Percentiles rank a stretch among this genome's conserved stretches.
Conservation (phyloP, 2,797 vertebrate genomes). For the Sebastes dallii region DNA sequence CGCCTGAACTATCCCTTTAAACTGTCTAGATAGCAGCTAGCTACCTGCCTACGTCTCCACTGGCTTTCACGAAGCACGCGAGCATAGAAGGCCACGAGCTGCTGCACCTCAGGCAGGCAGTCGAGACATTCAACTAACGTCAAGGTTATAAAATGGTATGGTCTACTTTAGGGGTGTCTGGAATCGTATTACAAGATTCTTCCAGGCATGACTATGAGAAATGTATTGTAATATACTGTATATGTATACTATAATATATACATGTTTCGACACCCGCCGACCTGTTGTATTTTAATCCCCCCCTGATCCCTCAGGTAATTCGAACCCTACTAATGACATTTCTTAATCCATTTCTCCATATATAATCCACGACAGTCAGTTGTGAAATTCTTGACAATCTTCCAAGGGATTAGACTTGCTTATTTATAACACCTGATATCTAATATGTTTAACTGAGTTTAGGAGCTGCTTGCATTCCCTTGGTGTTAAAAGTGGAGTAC, state of each 20-base stretch:
- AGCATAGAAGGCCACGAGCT: background rate
- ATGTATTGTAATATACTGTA: background rate
- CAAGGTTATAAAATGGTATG: background rate
- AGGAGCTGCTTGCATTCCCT: background rate
- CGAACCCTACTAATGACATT: background rate
- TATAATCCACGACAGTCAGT: background rate
- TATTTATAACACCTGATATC: constrained; percentile 28
- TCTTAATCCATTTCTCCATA: background rate
- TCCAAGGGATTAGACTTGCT: background rate
- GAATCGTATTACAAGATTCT: background rate
- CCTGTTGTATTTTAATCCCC: too few relatives aligned
- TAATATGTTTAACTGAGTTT: constrained; percentile 5
- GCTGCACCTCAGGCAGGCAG: background rate
- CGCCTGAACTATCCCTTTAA: too few relatives aligned
- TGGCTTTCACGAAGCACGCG: too few relatives aligned
- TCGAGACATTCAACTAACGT: background rate
- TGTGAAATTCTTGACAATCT: constrained; percentile 23
- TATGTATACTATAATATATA: too few relatives aligned
- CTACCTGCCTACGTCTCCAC: too few relatives aligned
- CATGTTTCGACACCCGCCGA: too few relatives aligned
- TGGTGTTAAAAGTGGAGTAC: background rate
- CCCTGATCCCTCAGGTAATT: background rate
- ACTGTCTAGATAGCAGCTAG: too few relatives aligned
- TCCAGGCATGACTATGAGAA: background rate
- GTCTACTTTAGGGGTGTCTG: background rate